Base-by-base conservation (phyloP, 2,113 vertebrate species). In the Rhea americana region DNA sequence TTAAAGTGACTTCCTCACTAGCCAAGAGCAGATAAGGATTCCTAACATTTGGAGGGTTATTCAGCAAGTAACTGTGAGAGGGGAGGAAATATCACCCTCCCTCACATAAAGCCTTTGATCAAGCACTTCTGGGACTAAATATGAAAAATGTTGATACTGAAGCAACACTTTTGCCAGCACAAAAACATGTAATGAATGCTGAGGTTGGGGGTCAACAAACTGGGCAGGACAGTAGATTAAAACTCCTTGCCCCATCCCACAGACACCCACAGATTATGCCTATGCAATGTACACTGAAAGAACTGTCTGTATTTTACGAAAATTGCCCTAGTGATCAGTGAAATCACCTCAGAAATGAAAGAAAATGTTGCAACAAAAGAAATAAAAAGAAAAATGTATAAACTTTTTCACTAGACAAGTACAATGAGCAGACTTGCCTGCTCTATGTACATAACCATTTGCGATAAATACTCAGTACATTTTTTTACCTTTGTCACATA, bases 11-110 rank as follows among this genome's bases (percentile, higher is more conserved):
- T 88, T 32, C 37, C 68, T 62, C 1, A 0, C 28, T 66, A 10
- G 47, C 25, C 1, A 0, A 0, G 1, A 67, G 30, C 12, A 0
- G 13, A 12, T 15, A 39, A 45, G 7, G 24, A 30, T 51, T 51
- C 50, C 16, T 35, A 37, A 2, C 0, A 0, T n/a, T 28, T 55
- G 51, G 10, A 68, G 5, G 25, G n/a, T 20, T 48, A 10, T 17
- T n/a, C 68, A 8, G 16, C 37, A 41, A 37, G 4, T 18, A 82
- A 25, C 56, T 24, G 10, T 43, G 55, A 58, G 55, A 19, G 5
- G 26, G 47, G 15, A 89, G 28, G 20, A 82, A 82, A 67, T 62
- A 85, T 24, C 63, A 48, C 16, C 9, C 51, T 35, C 43, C 20
- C 63, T 26, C 35, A 56, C 0, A 13, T 7, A 77, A 2, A 73